Conservation (phyloP, 2,113 vertebrate genomes). For the Opisthocomus hoazin region DNA sequence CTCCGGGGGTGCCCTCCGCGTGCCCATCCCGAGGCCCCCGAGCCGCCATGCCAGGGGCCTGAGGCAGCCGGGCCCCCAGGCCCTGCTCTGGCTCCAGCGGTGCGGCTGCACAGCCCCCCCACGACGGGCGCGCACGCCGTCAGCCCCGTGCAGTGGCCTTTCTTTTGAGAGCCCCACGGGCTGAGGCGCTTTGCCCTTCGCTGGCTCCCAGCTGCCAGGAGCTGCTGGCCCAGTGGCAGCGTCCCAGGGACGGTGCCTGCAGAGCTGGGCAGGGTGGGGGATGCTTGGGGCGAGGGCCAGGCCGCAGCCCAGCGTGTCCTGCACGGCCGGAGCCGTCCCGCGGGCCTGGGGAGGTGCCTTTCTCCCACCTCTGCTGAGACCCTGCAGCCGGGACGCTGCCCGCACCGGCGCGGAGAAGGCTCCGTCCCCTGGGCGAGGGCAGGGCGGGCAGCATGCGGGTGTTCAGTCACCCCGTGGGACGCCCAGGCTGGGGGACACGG, state of each 20-base stretch:
- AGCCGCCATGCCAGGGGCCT: rapidly evolving
- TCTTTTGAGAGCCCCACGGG: neutral
- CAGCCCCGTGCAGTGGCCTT: neutral
- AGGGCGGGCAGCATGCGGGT: neutral
- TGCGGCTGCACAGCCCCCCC: neutral
- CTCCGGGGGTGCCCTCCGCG: neutral
- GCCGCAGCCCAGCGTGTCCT: neutral
- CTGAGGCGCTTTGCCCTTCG: neutral
- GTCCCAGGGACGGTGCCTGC: rapidly evolving
- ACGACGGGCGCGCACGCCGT: rapidly evolving
- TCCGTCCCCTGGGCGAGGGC: neutral
- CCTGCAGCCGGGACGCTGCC: rapidly evolving
- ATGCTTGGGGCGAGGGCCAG: rapidly evolving
- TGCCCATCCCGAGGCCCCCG: rapidly evolving
- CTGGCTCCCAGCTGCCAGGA: neutral
- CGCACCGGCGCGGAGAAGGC: rapidly evolving
- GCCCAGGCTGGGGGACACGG: rapidly evolving
- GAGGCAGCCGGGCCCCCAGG: neutral
- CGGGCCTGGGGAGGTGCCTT: neutral
- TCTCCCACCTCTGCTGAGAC: neutral
- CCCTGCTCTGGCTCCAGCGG: rapidly evolving
- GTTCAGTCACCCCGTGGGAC: rapidly evolving
- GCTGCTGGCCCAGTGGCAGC: neutral
- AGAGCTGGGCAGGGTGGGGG: neutral
- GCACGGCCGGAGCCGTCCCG: neutral